Percentiles rank a stretch among this genome's conserved stretches.
Evolutionary conservation across 2,888 invertebrate species (phyloP).

Genomic region (Neria commutata): DNA sequence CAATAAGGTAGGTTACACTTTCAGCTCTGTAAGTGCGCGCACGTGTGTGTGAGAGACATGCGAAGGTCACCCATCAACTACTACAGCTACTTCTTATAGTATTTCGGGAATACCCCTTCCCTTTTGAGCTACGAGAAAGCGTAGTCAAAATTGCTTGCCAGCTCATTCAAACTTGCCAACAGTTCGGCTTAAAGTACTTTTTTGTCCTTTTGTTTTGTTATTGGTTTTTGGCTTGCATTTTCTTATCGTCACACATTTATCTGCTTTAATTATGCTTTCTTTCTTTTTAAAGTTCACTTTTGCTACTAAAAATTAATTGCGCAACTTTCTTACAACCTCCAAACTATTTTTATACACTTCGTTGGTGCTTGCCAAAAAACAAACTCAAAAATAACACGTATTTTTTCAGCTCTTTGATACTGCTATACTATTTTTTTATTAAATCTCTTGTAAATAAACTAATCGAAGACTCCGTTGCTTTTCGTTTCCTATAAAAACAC

Average conservation of each 20-base stretch:
- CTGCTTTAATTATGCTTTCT: neutral
- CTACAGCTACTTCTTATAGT: no score
- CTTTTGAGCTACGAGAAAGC: no score
- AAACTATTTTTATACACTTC: conserved; percentile 3
- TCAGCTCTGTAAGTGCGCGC: no score
- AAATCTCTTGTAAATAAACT: neutral
- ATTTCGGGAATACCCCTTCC: no score
- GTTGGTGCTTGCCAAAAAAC: conserved; percentile 1
- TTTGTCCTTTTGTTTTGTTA: conserved; percentile 34
- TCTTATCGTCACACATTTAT: conserved; percentile 29
- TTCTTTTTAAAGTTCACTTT: conserved; percentile 14
- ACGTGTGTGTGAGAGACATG: no score
- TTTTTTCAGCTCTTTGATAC: conserved; percentile 10
- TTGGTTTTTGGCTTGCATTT: conserved; percentile 15
- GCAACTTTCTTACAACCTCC: conserved; percentile 17
- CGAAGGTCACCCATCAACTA: no score
- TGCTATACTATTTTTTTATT: neutral
- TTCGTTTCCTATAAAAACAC: conserved; percentile 2
- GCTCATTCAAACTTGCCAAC: no score
- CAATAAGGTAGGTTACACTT: conserved; percentile 39
- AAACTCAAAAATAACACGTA: neutral
- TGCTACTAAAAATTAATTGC: conserved; percentile 12
- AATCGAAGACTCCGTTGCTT: neutral
- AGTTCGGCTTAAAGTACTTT: conserved; percentile 18
- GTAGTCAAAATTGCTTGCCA: no score